Percentiles rank a stretch among this genome's conserved stretches.
These are phyloP conservation scores for Ceratosolen solmsi DNA, from an alignment of 1,140 invertebrate species.

Conservation along the genomic window DNA sequence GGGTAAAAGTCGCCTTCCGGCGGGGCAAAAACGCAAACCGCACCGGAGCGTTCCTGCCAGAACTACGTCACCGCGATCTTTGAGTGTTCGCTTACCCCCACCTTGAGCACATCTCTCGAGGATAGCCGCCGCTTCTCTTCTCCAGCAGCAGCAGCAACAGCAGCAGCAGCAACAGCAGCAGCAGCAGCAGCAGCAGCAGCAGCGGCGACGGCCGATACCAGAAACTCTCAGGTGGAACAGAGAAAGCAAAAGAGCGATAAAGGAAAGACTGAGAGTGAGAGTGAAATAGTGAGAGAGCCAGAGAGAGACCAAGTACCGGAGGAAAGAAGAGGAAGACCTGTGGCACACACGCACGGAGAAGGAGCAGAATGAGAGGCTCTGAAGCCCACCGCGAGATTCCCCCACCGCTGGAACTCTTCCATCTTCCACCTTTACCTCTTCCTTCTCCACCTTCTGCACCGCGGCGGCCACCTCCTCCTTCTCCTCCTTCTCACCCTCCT, in stretches of 20 bases:
- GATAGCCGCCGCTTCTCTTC: slow-evolving; percentile 29
- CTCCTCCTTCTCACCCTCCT: not conserved
- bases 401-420: slow-evolving; percentile 18
- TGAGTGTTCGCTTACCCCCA: slow-evolving; percentile 71
- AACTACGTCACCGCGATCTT: slow-evolving; percentile 71
- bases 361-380: not conserved
- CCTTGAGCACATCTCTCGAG: slow-evolving; percentile 49
- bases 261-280: slow-evolving; percentile 42
- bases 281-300: slow-evolving; percentile 36
- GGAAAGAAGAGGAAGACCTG: not conserved
- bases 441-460: not conserved
- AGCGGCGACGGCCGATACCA: slow-evolving; percentile 32
- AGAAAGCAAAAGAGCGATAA: slow-evolving; percentile 34
- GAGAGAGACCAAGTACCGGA: slow-evolving; percentile 35
- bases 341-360: slow-evolving; percentile 3
- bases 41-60: slow-evolving; percentile 66
- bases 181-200: slow-evolving; percentile 41
- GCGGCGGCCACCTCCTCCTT: not conserved
- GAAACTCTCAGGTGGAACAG: slow-evolving; percentile 25
- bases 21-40: slow-evolving; percentile 65
- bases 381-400: slow-evolving; percentile 28
- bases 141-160: slow-evolving; percentile 48
- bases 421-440: slow-evolving; percentile 12
- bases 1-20: slow-evolving; percentile 59
- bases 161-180: slow-evolving; percentile 48